These are phyloP conservation scores for Limulus polyphemus DNA, from an alignment of 2,888 invertebrate species.

Conservation along the genomic window DNA sequence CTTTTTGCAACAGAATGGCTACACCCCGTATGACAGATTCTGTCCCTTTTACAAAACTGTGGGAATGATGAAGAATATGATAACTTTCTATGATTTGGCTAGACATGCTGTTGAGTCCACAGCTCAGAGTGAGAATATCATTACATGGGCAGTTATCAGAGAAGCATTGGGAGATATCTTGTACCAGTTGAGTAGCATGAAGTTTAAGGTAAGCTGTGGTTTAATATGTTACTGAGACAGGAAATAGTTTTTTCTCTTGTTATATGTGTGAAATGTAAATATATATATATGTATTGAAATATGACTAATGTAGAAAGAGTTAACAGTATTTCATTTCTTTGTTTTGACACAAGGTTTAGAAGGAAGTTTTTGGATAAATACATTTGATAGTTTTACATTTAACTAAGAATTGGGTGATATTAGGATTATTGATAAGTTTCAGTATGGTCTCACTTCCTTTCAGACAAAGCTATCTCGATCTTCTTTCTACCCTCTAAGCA, in stretches of 20 bases:
- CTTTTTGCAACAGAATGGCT: constrained; percentile 98
- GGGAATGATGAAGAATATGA: constrained; percentile 97
- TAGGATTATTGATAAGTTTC: no score
- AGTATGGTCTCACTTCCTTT: no score
- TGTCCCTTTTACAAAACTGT: constrained; percentile 99
- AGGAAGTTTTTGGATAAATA: no score
- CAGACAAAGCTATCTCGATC: no score
- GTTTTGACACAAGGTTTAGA: no score
- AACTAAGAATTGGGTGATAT: no score
- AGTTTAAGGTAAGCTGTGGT: constrained; percentile 67
- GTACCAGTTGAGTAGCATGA: constrained; percentile 97
- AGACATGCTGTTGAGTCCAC: constrained; percentile 96
- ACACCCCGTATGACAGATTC: constrained; percentile 87
- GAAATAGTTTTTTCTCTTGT: background rate
- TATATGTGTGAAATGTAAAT: background rate
- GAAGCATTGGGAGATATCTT: constrained; percentile 93
- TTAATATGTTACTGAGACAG: constrained; percentile 4
- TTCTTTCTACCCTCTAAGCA: no score
- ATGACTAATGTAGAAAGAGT: no score
- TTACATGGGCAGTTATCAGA: constrained; percentile 94
- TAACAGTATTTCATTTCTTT: no score
- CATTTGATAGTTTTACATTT: no score
- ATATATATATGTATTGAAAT: no score
- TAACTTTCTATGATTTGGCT: constrained; percentile 95
- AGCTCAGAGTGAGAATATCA: constrained; percentile 96